phyloP scores from a whole-genome alignment of 2,888 invertebrate genomes.

The Brachypterus glaber region DNA sequence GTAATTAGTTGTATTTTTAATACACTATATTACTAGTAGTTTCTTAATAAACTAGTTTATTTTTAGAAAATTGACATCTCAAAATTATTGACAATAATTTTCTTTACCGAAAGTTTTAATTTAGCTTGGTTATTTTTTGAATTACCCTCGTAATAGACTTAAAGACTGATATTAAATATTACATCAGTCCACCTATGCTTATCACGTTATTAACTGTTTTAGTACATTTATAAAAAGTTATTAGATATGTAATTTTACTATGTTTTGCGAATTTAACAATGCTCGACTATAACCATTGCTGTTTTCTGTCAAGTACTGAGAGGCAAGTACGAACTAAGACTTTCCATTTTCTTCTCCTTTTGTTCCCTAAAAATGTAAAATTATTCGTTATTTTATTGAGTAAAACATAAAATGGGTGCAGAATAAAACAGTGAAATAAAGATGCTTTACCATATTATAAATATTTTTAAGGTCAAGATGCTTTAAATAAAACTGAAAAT shows the following conservation, averaged over 20 bases:
- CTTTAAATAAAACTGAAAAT: no score
- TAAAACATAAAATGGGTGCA: no score
- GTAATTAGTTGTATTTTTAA: no score
- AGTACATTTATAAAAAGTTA: constrained; percentile 37
- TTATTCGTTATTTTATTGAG: no score
- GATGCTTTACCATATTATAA: no score
- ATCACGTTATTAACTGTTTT: constrained; percentile 36
- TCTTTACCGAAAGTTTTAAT: constrained; percentile 18
- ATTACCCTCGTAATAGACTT: no score
- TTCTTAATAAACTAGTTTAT: constrained; percentile 17
- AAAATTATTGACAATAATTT: constrained; percentile 22
- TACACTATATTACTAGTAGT: no score
- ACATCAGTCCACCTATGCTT: constrained; percentile 33
- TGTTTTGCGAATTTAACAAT: constrained; percentile 28
- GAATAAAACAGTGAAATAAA: no score
- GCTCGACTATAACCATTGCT: constrained; percentile 42
- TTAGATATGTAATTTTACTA: constrained; percentile 28
- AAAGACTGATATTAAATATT: neutral
- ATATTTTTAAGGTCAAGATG: no score
- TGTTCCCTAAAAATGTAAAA: constrained; percentile 43
- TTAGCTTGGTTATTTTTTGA: no score
- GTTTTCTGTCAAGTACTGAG: constrained; percentile 63
- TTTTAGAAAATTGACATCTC: constrained; percentile 13
- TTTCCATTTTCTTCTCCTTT: constrained; percentile 84
- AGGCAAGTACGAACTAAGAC: constrained; percentile 69